Conservation (phyloP, 1,140 invertebrate genomes). For the Charaxes varanes region DNA sequence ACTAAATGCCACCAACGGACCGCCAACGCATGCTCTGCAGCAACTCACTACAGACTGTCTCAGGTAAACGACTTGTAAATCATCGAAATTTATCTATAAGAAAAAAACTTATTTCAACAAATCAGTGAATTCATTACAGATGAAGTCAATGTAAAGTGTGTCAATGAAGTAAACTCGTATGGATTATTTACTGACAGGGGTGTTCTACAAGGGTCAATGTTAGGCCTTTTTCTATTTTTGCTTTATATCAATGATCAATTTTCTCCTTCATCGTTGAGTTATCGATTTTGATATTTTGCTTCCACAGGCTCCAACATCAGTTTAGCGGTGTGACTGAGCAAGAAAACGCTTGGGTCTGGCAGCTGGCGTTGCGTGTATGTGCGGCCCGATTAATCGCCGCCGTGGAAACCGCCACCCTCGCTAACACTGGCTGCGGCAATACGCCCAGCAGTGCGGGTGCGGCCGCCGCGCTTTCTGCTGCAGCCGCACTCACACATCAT, state of each 20-base stretch:
- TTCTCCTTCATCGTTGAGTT: too few species aligned
- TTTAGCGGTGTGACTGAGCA: conserved; percentile 86
- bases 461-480: conserved; percentile 45
- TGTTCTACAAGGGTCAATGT: too few species aligned
- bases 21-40: conserved; percentile 49
- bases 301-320: conserved; percentile 82
- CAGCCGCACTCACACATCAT: conserved; percentile 58
- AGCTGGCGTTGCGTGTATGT: conserved; percentile 88
- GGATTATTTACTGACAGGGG: too few species aligned
- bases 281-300: background rate
- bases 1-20: conserved; percentile 27
- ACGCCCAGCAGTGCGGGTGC: conserved; percentile 11
- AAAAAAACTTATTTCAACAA: too few species aligned
- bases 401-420: conserved; percentile 43
- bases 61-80: conserved; percentile 50
- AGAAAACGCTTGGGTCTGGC: conserved; percentile 85
- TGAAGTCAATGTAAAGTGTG: too few species aligned
- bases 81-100: too few species aligned
- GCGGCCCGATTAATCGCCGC: conserved; percentile 83
- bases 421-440: conserved; percentile 1
- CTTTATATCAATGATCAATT: too few species aligned
- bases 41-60: conserved; percentile 83
- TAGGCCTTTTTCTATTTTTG: too few species aligned
- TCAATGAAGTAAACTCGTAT: too few species aligned
- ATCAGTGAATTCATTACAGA: too few species aligned